Base-by-base conservation (phyloP, 1,140 invertebrate species). In the Oryctes rhinoceros region DNA sequence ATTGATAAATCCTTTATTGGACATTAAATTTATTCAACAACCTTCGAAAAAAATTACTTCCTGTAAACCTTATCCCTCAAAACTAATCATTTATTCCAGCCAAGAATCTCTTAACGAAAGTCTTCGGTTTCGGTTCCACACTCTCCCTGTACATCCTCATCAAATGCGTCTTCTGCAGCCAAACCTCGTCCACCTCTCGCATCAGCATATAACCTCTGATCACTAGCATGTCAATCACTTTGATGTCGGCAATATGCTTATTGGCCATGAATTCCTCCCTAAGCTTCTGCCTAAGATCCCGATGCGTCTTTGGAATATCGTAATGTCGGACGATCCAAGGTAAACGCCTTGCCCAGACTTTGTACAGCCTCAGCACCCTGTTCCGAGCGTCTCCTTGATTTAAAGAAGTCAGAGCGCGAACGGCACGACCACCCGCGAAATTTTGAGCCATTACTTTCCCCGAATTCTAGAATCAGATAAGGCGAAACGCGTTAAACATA, bases 171-270 rank as follows among this genome's bases (percentile, higher is more conserved):
- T 76, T 76, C 44, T 76, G 75, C 75, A 4, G 15, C 75, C 75
- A 76, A 15, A 76, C 75, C 18, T 76, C 37, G 1, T 39, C 20
- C 1, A 44, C 39, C 18, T 76, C 75, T 10, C 18, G 18, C 10
- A 47, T 10, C 4, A 39, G 13, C 18, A 18, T 48, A 48, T 76
- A 39, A 76, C 75, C 93, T 90, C 93, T 94, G 48, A 97, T 92
- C 18, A 97, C 92, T 37, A 97, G 90, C 87, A 95, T 90, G 86
- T 98, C 96, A 82, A 97, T 96, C 7, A 94, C 91, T 84, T 96
- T 91, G 47, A 97, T 89, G 87, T 98, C 97, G 37, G 90, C 92
- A 0, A 97, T 88, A 86, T 93, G 84, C 83, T 90, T 90, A 86
- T 98, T 90, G 83, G 92, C 94, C 53, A 90, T 85, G 86, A 98